Evolutionary conservation across 37 sponge, comb jelly and placozoan genomes (phyloP).

Genomic region (Hormiphora californensis): DNA sequence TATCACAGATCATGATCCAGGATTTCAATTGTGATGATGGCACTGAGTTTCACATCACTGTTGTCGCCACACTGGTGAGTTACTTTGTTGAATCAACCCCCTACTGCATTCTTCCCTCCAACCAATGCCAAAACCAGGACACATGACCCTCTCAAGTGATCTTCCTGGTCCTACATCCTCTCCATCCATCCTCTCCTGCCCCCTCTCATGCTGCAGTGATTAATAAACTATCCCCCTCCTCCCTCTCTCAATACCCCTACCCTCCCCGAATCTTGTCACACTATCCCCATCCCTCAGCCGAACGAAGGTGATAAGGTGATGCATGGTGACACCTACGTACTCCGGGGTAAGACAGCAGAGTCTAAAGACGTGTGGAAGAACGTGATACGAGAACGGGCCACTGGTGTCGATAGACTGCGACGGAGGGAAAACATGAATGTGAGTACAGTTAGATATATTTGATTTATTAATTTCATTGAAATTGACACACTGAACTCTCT

Average conservation of each 20-base stretch:
- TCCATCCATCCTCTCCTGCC: no score
- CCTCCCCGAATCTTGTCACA: no score
- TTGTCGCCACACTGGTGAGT: slow-evolving; percentile 40
- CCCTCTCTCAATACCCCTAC: no score
- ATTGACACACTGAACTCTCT: no score
- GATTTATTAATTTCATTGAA: no score
- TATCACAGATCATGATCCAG: slow-evolving; percentile 51
- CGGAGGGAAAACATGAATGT: neutral
- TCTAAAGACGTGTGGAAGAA: slow-evolving; percentile 32
- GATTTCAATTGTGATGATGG: slow-evolving; percentile 53
- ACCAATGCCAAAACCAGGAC: no score
- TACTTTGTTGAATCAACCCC: no score
- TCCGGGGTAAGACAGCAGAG: slow-evolving; percentile 30
- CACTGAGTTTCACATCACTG: slow-evolving; percentile 53
- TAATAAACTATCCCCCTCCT: no score
- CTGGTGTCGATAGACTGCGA: slow-evolving; percentile 27
- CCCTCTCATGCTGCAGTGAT: no score
- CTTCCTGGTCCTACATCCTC: no score
- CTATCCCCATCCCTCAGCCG: slow-evolving; percentile 25
- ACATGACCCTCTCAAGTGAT: no score
- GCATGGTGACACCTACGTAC: slow-evolving; percentile 52
- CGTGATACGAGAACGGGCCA: slow-evolving; percentile 17
- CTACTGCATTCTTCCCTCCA: no score
- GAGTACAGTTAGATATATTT: neutral
- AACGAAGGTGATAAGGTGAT: slow-evolving; percentile 49